Evolutionary conservation across 2,888 invertebrate genomes (phyloP), one percentile per base, ranked within the genome.

Genomic region (Agrochola litura): DNA sequence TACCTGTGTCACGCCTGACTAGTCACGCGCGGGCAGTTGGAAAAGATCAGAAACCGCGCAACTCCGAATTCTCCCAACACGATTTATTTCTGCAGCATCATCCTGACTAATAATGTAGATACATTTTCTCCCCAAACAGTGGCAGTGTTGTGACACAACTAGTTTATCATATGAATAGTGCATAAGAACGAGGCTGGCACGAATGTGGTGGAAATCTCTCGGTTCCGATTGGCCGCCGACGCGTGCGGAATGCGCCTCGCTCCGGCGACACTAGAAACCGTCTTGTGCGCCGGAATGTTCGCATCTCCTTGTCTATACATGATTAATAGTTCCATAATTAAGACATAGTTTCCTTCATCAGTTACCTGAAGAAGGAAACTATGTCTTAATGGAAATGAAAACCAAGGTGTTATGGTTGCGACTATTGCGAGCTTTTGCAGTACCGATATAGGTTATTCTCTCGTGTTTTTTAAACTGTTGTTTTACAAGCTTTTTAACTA

Each of bases 191-290:
- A 81, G 66, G 63, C 76, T 85, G 79, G 82, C 88, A 86, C 79
- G 83, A 86, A 86, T 87, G 84, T 90, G 86, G 89, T 91, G 92
- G 91, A 93, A 93, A 94, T 94, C 93, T 93, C 88, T 92, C 91
- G 94, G 95, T 96, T 95, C 95, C 96, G 93, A 95, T 92, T 95
- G 95, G 94, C 88, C 91, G 93, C 92, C 91, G 93, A 92, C 95
- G 95, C 94, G 94, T 93, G 93, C 90, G 94, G 95, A 93, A 96
- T 96, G 94, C 91, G 92, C 92, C 91, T 90, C 94, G 94, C 94
- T 94, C 91, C 90, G 93, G 88, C 93, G 94, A 94, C 94, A 93
- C 91, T 93, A 94, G 95, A 95, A 95, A 95, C 90, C 90, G 91
- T 91, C 90, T 87, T 86, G 79, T 79, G 80, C 88, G 84, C 85